A percentile compares a stretch with the other conserved stretches of the same genome.
phyloP scores from a whole-genome alignment of 2,888 invertebrate species.

The Glyphotaelius pellucidus region DNA sequence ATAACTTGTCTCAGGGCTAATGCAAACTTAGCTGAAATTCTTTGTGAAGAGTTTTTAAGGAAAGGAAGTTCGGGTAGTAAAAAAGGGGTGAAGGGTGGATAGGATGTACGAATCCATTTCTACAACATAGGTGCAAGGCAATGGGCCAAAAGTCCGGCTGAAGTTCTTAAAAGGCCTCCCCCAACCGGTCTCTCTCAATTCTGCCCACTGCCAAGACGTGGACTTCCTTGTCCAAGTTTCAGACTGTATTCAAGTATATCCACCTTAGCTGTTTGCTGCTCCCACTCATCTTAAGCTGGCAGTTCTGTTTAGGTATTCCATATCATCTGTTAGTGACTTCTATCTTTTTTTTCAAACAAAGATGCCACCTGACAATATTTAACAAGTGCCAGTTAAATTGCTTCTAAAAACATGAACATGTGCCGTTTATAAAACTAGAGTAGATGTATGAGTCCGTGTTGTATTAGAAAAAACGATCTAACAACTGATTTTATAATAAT shows the following conservation, averaged over 20 bases:
- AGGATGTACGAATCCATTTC: too few relatives aligned
- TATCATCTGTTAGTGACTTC: not conserved
- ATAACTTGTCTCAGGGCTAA: too few relatives aligned
- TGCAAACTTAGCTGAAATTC: too few relatives aligned
- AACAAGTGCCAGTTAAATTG: not conserved
- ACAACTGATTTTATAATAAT: not conserved
- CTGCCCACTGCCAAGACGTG: too few relatives aligned
- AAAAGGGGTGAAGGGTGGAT: too few relatives aligned
- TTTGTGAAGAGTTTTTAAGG: too few relatives aligned
- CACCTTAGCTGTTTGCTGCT: not conserved
- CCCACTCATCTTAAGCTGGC: not conserved
- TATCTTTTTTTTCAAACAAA: not conserved
- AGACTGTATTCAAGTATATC: not conserved
- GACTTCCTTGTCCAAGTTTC: too few relatives aligned
- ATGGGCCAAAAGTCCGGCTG: too few relatives aligned
- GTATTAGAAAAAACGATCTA: not conserved
- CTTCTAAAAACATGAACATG: not conserved
- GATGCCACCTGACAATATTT: not conserved
- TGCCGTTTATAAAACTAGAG: not conserved
- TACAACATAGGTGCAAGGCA: too few relatives aligned
- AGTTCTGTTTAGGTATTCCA: not conserved
- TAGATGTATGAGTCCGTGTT: not conserved
- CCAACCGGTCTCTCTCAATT: too few relatives aligned
- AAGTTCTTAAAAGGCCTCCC: too few relatives aligned
- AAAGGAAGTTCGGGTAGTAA: too few relatives aligned